Conservation (phyloP, 2,888 invertebrate species). For the Meteorus colon region DNA sequence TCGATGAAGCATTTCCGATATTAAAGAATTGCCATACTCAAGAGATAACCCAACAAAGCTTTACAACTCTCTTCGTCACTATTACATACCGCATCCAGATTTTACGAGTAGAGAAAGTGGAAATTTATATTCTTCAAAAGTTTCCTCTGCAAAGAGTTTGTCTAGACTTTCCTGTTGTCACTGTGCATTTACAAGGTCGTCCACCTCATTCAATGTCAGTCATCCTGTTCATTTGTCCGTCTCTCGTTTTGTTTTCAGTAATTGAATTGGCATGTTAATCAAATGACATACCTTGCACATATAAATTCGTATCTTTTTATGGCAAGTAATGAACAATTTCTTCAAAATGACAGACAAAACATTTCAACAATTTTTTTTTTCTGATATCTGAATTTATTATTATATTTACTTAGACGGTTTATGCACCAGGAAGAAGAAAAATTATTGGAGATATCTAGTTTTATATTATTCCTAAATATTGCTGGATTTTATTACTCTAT, state of each 20-base stretch:
- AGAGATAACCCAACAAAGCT: conserved; percentile 23
- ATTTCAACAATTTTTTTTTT: neutral
- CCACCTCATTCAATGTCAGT: conserved; percentile 18
- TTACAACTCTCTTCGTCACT: conserved; percentile 25
- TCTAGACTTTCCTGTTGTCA: conserved; percentile 18
- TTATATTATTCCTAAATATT: neutral
- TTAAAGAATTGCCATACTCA: neutral
- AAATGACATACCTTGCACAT: neutral
- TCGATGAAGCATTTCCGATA: conserved; percentile 10
- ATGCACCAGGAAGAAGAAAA: neutral
- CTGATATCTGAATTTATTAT: neutral
- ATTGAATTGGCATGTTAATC: conserved; percentile 11
- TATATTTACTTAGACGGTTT: neutral
- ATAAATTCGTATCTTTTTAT: neutral
- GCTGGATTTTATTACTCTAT: neutral
- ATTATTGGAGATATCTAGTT: neutral
- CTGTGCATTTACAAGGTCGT: conserved; percentile 30
- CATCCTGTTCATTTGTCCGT: conserved; percentile 8
- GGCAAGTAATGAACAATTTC: neutral
- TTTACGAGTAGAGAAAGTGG: conserved; percentile 26
- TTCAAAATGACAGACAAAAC: neutral
- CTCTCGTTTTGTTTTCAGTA: conserved; percentile 6
- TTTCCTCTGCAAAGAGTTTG: conserved; percentile 18
- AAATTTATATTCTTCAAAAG: conserved; percentile 35
- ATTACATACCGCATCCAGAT: conserved; percentile 16